phyloP scores from a whole-genome alignment of 2,888 invertebrate species.

The Dynastes hyllus region DNA sequence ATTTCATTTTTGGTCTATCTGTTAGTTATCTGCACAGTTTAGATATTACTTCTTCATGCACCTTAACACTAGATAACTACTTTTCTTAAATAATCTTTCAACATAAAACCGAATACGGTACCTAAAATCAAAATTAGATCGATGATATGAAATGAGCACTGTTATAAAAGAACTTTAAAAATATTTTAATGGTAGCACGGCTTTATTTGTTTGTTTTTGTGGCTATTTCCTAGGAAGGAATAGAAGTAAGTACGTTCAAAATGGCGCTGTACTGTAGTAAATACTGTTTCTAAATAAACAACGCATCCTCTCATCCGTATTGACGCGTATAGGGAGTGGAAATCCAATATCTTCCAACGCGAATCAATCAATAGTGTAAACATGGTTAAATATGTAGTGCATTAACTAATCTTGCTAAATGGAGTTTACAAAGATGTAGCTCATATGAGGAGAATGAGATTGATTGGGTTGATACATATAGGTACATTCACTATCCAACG shows the following conservation, averaged over 20 bases:
- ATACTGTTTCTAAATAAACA: slow-evolving; percentile 24
- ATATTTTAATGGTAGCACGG: slow-evolving; percentile 67
- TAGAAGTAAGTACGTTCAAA: slow-evolving; percentile 71
- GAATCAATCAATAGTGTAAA: too few relatives aligned
- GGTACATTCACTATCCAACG: too few relatives aligned
- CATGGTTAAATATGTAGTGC: too few relatives aligned
- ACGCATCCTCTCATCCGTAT: too few relatives aligned
- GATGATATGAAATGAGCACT: slow-evolving; percentile 1
- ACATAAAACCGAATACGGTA: slow-evolving; percentile 40
- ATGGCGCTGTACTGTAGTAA: slow-evolving; percentile 26
- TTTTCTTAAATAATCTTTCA: slow-evolving; percentile 1
- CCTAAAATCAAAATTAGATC: slow-evolving; percentile 18
- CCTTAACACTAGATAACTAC: slow-evolving; percentile 21
- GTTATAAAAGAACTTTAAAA: slow-evolving; percentile 41
- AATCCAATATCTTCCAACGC: too few relatives aligned
- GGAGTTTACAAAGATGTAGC: too few relatives aligned
- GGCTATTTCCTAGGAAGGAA: slow-evolving; percentile 70
- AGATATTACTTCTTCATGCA: slow-evolving; percentile 44
- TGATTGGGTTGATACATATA: too few relatives aligned
- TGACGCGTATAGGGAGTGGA: too few relatives aligned
- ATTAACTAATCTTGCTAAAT: too few relatives aligned
- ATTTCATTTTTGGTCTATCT: slow-evolving; percentile 27
- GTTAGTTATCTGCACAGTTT: slow-evolving; percentile 42
- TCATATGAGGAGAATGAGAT: too few relatives aligned
- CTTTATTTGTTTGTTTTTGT: slow-evolving; percentile 70